Evolutionary conservation across 2,888 invertebrate genomes (phyloP), one percentile per base, ranked within the genome.

Genomic region (Drosophila ezoana): DNA sequence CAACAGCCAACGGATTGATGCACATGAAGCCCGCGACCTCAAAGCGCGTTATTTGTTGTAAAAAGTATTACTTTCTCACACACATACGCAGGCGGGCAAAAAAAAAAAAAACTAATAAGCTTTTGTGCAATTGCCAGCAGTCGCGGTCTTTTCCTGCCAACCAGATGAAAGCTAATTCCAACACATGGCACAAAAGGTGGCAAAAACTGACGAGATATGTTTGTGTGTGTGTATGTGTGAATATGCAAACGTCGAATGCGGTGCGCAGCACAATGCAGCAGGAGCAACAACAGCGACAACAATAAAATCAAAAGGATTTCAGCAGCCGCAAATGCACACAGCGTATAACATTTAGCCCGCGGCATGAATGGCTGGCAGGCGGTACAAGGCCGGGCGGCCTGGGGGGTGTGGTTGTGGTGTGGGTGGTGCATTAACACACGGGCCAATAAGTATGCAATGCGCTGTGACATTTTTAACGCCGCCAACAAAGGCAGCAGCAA

Each of bases 401-500:
- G 52, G 44, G 51, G 33, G 49, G 23, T 6, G 23, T 20, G 45
- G 28, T 28, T 14, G 54, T 16, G 35, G 52, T 53, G 49, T 57
- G 70, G 68, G 77, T 61, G 72, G 53, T 80, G 87, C 83, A 88
- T 88, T 88, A 87, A 78, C 81, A 81, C 83, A 87, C 87, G 89
- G 89, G 85, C 87, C 87, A 87, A 82, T 87, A 87, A 81, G 80
- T 89, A 81, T 89, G 89, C 83, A 89, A 85, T 79, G 89, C 87
- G 78, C 81, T 87, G 89, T 89, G 89, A 89, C 89, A 87, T 89
- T 89, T 89, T 89, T 85, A 87, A 76, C 87, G 85, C 89, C 65
- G 57, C 63, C 81, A 76, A 82, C 86, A 83, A 81, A 74, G 69
- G 63, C 87, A 57, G 60, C 52, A 44, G 61, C 71, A 71, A 64